A percentile compares a stretch with the other conserved stretches of the same genome.
Evolutionary conservation across 2,888 invertebrate species (phyloP).

Genomic region (Pyrochroa serraticornis): DNA sequence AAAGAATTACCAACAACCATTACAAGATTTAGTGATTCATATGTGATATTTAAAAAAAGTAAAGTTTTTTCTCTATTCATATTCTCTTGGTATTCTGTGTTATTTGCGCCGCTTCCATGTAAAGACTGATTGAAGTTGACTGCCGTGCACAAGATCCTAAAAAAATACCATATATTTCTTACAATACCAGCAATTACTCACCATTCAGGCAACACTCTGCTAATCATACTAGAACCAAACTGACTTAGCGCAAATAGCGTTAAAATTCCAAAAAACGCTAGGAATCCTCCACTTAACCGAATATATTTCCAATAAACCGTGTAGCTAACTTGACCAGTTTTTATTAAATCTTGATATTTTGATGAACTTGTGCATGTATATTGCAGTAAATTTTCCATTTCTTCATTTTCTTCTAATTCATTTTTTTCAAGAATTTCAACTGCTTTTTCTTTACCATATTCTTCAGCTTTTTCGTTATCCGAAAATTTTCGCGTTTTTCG

Average conservation of each 20-base stretch:
- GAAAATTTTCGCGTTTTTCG: conserved; percentile 66
- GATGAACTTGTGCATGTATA: conserved; percentile 15
- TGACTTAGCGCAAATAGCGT: conserved; percentile 42
- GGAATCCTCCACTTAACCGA: conserved; percentile 45
- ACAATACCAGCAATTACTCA: too few relatives aligned
- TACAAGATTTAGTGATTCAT: too few relatives aligned
- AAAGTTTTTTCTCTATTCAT: too few relatives aligned
- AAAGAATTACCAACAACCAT: too few relatives aligned
- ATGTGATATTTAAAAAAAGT: too few relatives aligned
- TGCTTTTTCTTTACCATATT: background rate
- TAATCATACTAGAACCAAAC: conserved; percentile 37
- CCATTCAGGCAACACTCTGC: conserved; percentile 43
- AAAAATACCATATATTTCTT: too few relatives aligned
- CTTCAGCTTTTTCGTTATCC: conserved; percentile 10
- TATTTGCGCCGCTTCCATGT: too few relatives aligned
- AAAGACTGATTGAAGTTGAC: too few relatives aligned
- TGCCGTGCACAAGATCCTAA: too few relatives aligned
- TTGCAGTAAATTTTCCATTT: conserved; percentile 16
- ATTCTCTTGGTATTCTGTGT: too few relatives aligned
- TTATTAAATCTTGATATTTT: conserved; percentile 45
- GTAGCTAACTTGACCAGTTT: conserved; percentile 43
- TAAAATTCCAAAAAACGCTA: conserved; percentile 38
- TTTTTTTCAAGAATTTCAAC: conserved; percentile 17
- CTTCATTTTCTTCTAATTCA: conserved; percentile 28
- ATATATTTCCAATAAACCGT: conserved; percentile 48